Evolutionary conservation across 2,113 vertebrate genomes (phyloP).

Genomic region (Notarius lentiginosus): DNA sequence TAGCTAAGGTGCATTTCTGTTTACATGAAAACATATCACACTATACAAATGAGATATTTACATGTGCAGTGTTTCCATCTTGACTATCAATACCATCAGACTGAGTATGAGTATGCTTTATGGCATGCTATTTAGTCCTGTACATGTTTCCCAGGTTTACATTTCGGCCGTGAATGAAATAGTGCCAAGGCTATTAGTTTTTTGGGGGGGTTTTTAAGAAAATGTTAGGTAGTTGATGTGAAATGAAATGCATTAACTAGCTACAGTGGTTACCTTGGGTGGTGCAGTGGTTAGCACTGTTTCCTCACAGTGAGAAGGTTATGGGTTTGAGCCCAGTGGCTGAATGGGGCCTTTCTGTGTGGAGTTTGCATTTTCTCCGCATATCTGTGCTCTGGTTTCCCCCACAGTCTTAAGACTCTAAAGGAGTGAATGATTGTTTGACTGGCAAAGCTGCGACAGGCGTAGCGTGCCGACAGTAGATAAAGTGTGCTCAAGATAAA

Average conservation of each 20-base stretch:
- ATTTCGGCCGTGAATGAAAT: neutral
- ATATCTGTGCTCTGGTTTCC: too few relatives aligned
- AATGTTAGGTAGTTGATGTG: neutral
- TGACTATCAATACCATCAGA: neutral
- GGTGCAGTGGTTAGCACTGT: too few relatives aligned
- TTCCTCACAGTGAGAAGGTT: too few relatives aligned
- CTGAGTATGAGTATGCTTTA: neutral
- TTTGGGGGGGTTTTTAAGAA: too few relatives aligned
- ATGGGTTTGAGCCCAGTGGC: too few relatives aligned
- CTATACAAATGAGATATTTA: neutral
- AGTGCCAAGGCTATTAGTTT: neutral
- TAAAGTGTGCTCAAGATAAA: too few relatives aligned
- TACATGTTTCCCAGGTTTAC: neutral
- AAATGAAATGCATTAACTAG: neutral
- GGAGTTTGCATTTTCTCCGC: too few relatives aligned
- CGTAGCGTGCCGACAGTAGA: too few relatives aligned
- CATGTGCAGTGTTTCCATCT: neutral
- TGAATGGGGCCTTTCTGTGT: too few relatives aligned
- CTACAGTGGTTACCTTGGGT: neutral
- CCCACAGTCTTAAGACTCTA: too few relatives aligned
- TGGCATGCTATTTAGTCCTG: neutral
- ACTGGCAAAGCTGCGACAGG: too few relatives aligned
- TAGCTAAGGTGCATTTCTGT: neutral
- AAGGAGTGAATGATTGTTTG: too few relatives aligned
- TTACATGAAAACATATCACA: neutral